A percentile compares a stretch with the other conserved stretches of the same genome.
phyloP scores from a whole-genome alignment of 2,797 vertebrate genomes.

The Onychomys arenicola region DNA sequence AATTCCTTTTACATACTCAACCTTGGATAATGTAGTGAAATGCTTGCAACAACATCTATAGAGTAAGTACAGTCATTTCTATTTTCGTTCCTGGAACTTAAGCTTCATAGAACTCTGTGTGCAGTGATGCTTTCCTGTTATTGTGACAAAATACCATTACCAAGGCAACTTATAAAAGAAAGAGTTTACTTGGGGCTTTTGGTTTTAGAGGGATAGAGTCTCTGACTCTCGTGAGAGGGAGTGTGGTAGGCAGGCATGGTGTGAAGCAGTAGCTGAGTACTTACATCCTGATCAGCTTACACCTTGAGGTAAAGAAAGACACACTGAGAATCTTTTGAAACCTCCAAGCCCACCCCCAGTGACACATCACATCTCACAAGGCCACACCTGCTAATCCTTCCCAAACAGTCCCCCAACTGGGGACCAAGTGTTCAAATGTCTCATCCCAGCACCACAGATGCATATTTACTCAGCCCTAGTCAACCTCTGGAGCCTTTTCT shows the following conservation, averaged over 20 bases:
- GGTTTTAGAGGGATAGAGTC: neutral
- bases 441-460: neutral
- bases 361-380: too few species aligned
- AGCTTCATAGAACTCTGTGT: conserved; percentile 5
- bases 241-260: neutral
- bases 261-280: neutral
- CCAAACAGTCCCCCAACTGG: neutral
- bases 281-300: neutral
- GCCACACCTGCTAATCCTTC: neutral
- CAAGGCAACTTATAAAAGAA: neutral
- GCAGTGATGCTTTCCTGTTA: neutral
- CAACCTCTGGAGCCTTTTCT: neutral
- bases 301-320: neutral
- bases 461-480: neutral
- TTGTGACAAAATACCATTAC: neutral
- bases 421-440: neutral
- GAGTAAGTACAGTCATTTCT: conserved; percentile 17
- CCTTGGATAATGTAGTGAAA: conserved; percentile 30
- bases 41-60: neutral
- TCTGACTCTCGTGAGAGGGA: neutral
- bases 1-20: conserved; percentile 27
- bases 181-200: neutral
- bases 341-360: neutral
- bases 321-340: neutral
- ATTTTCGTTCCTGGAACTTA: neutral